phyloP scores from a whole-genome alignment of 1,140 invertebrate genomes.

The Solenopsis fugax region DNA sequence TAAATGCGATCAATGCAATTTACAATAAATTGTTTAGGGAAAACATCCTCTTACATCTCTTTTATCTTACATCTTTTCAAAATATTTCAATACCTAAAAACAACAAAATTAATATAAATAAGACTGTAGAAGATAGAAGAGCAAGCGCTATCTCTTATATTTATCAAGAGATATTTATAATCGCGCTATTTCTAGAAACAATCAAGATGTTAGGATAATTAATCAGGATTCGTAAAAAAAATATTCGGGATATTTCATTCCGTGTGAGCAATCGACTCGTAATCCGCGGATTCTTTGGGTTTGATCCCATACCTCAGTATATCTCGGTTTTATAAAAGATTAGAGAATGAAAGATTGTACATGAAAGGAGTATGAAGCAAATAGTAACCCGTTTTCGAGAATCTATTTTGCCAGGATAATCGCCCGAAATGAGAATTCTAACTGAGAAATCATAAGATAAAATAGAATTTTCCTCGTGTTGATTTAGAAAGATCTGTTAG shows the following conservation, averaged over 20 bases:
- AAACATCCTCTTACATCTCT: background rate
- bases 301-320: background rate
- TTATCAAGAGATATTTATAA: background rate
- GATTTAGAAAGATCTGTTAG: background rate
- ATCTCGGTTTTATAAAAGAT: background rate
- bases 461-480: background rate
- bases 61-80: background rate
- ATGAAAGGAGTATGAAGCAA: background rate
- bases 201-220: background rate
- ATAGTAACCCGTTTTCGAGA: background rate
- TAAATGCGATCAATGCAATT: background rate
- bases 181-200: background rate
- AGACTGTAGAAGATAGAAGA: conserved; percentile 9
- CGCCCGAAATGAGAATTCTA: background rate
- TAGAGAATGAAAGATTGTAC: background rate
- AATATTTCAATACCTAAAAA: conserved; percentile 6
- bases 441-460: background rate
- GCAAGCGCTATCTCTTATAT: background rate
- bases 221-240: background rate
- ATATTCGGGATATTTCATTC: background rate
- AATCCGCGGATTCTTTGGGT: background rate
- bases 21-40: background rate
- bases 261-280: background rate
- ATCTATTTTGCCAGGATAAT: background rate
- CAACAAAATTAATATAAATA: conserved; percentile 2